Conservation (phyloP, 64 coral and sea anemone genomes). For the Pocillopora damicornis region DNA sequence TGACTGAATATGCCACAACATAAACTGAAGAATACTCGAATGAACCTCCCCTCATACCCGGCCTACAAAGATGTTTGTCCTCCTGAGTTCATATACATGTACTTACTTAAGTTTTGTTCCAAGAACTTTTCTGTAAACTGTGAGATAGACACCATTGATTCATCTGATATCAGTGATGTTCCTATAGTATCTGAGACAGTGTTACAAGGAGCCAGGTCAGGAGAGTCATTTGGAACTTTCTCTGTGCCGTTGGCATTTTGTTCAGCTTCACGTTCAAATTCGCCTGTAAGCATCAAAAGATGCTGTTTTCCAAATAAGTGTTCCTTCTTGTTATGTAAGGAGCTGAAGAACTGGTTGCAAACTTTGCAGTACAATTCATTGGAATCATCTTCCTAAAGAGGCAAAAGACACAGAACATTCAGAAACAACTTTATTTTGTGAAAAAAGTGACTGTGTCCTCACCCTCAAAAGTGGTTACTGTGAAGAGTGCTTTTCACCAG, state of each 20-base stretch:
- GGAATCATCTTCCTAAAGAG: slow-evolving; percentile 59
- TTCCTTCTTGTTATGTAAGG: slow-evolving; percentile 84
- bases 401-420: background rate
- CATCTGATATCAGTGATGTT: background rate
- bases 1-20: too few species aligned
- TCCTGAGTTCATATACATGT: background rate
- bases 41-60: too few species aligned
- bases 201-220: background rate
- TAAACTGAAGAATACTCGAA: too few species aligned
- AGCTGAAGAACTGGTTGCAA: slow-evolving; percentile 93
- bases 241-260: slow-evolving; percentile 46
- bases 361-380: slow-evolving; percentile 77
- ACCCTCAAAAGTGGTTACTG: too few species aligned
- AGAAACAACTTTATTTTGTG: too few species aligned
- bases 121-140: slow-evolving; percentile 87
- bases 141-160: slow-evolving; percentile 62
- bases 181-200: background rate
- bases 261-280: slow-evolving; percentile 90
- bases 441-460: too few species aligned
- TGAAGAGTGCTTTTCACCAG: too few species aligned
- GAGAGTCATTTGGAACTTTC: slow-evolving; percentile 7
- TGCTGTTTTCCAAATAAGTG: slow-evolving; percentile 88
- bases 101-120: slow-evolving; percentile 90
- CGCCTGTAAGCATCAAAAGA: slow-evolving; percentile 80
- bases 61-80: too few species aligned